A percentile compares a stretch with the other conserved stretches of the same genome.
phyloP scores from a whole-genome alignment of 2,888 invertebrate genomes.

The Gibbula magus region DNA sequence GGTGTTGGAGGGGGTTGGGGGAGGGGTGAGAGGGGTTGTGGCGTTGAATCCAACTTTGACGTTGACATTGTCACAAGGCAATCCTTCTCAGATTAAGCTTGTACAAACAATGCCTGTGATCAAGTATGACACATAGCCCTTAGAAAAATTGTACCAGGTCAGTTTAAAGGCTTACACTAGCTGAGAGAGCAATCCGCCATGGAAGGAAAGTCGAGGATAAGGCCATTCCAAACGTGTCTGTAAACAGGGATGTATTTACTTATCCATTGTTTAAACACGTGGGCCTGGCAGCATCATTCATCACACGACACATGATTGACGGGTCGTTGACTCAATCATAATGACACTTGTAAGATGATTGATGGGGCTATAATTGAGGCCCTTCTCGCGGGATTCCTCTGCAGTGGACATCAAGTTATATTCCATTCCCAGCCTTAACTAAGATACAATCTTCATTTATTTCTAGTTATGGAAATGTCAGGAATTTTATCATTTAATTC shows the following conservation, averaged over 20 bases:
- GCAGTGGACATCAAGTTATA: background rate
- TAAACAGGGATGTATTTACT: background rate
- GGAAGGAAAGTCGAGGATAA: background rate
- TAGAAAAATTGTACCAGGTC: background rate
- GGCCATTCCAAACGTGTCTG: background rate
- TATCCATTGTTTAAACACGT: constrained; percentile 15
- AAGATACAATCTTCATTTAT: too few relatives aligned
- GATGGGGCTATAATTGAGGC: background rate
- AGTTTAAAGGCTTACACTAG: background rate
- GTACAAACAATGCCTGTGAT: background rate
- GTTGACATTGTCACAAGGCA: background rate
- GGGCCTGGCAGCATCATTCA: constrained; percentile 9
- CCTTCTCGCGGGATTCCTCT: background rate
- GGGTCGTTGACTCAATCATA: background rate
- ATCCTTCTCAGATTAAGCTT: background rate
- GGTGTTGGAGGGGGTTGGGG: too few relatives aligned
- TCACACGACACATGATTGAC: background rate
- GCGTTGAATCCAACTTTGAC: too few relatives aligned
- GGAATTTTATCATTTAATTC: too few relatives aligned
- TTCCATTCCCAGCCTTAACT: too few relatives aligned
- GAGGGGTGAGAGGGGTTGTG: too few relatives aligned
- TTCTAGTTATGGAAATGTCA: too few relatives aligned
- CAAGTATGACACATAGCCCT: background rate
- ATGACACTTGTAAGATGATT: background rate
- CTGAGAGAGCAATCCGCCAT: background rate